Evolutionary conservation across 2,888 invertebrate species (phyloP).

Genomic region (Tholera decimalis): DNA sequence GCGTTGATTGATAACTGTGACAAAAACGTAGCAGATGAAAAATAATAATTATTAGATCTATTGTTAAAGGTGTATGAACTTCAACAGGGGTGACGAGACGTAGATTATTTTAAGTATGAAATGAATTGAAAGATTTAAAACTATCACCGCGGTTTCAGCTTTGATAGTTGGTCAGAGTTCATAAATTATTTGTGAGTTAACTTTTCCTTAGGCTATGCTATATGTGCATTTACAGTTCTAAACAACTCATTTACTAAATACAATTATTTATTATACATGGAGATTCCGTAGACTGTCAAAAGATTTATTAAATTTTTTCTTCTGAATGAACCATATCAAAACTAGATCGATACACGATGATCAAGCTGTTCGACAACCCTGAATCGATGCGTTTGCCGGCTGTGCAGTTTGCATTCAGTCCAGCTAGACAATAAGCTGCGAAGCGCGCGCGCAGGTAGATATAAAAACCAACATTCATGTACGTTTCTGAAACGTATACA

Average conservation of each 20-base stretch:
- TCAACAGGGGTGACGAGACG: constrained; percentile 81
- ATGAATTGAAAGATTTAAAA: constrained; percentile 21
- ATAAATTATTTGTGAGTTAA: not conserved
- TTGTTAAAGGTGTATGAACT: constrained; percentile 89
- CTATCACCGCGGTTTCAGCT: not conserved
- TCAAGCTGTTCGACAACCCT: constrained; percentile 80
- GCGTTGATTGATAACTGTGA: constrained; percentile 92
- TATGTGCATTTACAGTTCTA: not conserved
- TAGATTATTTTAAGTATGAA: constrained; percentile 35
- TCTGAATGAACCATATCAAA: constrained; percentile 1
- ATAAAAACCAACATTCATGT: constrained; percentile 71
- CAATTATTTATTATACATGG: not conserved
- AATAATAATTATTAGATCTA: constrained; percentile 91
- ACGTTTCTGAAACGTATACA: constrained; percentile 25
- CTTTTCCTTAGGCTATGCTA: not conserved
- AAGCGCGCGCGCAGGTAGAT: constrained; percentile 88
- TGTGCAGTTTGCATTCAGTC: constrained; percentile 85
- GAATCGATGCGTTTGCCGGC: constrained; percentile 81
- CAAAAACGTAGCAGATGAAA: constrained; percentile 91
- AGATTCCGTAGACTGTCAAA: not conserved
- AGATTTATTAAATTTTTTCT: not conserved
- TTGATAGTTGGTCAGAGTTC: not conserved
- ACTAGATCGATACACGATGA: constrained; percentile 17
- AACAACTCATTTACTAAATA: no score
- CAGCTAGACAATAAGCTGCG: constrained; percentile 87